Evolutionary conservation across 2,888 invertebrate species (phyloP).

Genomic region (Amphipyra tragopoginis): DNA sequence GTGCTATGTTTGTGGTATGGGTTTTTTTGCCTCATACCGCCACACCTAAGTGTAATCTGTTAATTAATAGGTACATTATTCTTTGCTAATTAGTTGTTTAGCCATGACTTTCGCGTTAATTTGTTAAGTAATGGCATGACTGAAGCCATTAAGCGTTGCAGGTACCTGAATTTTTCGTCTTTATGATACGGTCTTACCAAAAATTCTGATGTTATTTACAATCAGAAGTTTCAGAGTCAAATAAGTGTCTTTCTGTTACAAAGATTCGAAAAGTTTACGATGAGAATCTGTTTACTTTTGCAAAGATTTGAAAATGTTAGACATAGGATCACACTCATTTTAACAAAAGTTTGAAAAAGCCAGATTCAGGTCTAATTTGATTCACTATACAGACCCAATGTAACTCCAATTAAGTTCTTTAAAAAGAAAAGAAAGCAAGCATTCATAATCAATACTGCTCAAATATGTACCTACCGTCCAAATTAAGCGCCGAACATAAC

Average conservation of each 20-base stretch:
- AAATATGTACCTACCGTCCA: slow-evolving; percentile 6
- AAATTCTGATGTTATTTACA: slow-evolving; percentile 4
- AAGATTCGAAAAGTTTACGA: slow-evolving; percentile 19
- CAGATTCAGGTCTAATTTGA: slow-evolving; percentile 3
- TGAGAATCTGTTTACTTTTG: slow-evolving; percentile 3
- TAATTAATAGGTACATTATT: slow-evolving; percentile 17
- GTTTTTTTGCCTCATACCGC: not conserved
- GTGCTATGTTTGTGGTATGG: too few species aligned
- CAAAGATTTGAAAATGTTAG: not conserved
- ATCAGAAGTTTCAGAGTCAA: slow-evolving; percentile 1
- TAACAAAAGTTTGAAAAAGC: not conserved
- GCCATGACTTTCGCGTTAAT: slow-evolving; percentile 24
- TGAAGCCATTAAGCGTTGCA: slow-evolving; percentile 1
- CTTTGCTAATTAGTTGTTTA: slow-evolving; percentile 21
- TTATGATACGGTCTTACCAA: not conserved
- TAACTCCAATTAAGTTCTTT: slow-evolving; percentile 1
- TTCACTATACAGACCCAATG: not conserved
- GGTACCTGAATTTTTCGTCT: slow-evolving; percentile 8
- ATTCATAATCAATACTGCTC: not conserved
- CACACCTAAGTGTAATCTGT: slow-evolving; percentile 5
- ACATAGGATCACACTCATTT: too few species aligned
- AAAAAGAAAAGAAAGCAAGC: not conserved
- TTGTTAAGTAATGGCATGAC: slow-evolving; percentile 8
- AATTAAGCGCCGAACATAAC: slow-evolving; percentile 4
- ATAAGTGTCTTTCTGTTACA: slow-evolving; percentile 13